Percentiles rank a stretch among this genome's conserved stretches.
Conservation (phyloP, 2,888 invertebrate species). For the Nysson spinosus region DNA sequence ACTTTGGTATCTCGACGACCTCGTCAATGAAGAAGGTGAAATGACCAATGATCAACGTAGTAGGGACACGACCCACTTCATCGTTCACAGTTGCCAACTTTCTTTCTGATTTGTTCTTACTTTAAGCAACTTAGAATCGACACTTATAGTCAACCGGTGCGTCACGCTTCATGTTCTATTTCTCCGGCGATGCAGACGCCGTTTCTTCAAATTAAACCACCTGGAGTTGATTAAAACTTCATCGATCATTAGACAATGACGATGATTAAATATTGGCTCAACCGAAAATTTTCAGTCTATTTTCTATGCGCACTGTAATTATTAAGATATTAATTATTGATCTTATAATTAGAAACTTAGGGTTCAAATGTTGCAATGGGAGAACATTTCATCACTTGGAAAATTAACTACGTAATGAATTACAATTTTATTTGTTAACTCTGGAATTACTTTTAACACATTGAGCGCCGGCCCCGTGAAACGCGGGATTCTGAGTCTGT, state of each 20-base stretch:
- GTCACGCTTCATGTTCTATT: conserved; percentile 51
- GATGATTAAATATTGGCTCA: too few species aligned
- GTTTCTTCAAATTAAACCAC: conserved; percentile 18
- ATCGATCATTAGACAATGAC: not conserved
- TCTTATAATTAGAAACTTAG: too few species aligned
- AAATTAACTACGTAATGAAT: too few species aligned
- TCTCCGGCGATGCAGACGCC: conserved; percentile 6
- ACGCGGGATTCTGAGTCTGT: too few species aligned
- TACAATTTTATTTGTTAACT: too few species aligned
- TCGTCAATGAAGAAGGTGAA: conserved; percentile 49
- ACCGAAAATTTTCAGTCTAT: too few species aligned
- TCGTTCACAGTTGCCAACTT: conserved; percentile 44
- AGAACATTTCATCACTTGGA: too few species aligned
- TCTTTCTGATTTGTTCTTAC: conserved; percentile 48
- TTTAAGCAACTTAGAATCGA: conserved; percentile 36
- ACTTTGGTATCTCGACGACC: conserved; percentile 32
- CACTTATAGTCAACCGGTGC: conserved; percentile 36
- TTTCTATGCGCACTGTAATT: too few species aligned
- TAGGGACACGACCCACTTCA: conserved; percentile 54
- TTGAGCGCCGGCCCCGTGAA: too few species aligned
- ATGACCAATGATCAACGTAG: conserved; percentile 54
- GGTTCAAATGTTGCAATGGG: too few species aligned
- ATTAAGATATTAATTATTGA: too few species aligned
- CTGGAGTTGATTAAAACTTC: conserved; percentile 1
- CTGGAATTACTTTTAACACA: too few species aligned